Evolutionary conservation across 2,888 invertebrate genomes (phyloP), one percentile per base, ranked within the genome.

Genomic region (Helicoverpa assulta): DNA sequence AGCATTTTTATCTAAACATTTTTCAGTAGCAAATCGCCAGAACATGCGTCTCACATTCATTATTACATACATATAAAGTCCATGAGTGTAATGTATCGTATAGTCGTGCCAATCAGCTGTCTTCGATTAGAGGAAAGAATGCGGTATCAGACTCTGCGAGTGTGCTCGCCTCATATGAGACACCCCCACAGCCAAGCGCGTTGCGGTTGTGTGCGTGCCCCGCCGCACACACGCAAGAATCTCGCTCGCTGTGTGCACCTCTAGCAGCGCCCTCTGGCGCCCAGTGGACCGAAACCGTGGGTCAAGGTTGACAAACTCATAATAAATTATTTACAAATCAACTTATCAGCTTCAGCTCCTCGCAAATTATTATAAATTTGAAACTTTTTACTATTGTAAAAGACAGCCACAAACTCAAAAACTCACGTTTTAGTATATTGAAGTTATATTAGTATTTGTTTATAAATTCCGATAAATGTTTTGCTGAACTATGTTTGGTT

Each of bases 261-360:
- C 73, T 65, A 76, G 57, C 84, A 89, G 85, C 93, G 95, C 94
- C 95, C 92, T 93, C 95, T 94, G 90, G 89, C 86, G 93, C 76
- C 85, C 80, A 90, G 90, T 68, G 84, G 93, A 85, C 58, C 69
- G 65, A 77, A 85, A 86, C 77, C 78, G 77, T 77, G 85, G 92
- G 92, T 93, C 94, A 95, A 95, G 94, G 94, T 94, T 94, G 92
- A 92, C 89, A 94, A 94, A 94, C 93, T 89, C 91, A 88, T 92
- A 87, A 89, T 89, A 92, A 90, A 91, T 90, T 90, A 93, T 92
- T 92, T 91, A 91, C 89, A 87, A 92, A 92, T 90, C 84, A 89
- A 89, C 86, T 89, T 88, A 91, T 89, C 88, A 87, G 83, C 71
- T 85, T 82, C 83, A 85, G 78, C 76, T 79, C 75, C 72, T 72